A percentile compares a stretch with the other conserved stretches of the same genome.
phyloP scores from a whole-genome alignment of 92 coral and sea anemone genomes.

The Galaxea fascicularis region DNA sequence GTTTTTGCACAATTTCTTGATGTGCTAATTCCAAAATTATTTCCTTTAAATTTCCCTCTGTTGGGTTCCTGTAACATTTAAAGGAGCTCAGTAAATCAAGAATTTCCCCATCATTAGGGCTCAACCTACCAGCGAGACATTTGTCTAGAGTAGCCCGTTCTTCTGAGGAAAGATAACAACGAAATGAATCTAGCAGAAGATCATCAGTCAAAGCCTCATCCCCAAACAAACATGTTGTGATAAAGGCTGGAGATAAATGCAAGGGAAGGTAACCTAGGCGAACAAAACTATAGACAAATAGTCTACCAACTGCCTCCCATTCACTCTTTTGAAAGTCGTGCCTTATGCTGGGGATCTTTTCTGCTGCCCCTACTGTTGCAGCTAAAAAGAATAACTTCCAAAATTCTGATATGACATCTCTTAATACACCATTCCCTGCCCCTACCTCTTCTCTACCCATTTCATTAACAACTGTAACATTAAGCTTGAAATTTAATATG shows the following conservation, averaged over 20 bases:
- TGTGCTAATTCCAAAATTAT: slow-evolving; percentile 53
- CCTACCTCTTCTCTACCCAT: slow-evolving; percentile 51
- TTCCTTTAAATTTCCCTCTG: slow-evolving; percentile 35
- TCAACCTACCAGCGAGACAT: slow-evolving; percentile 34
- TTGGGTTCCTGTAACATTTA: slow-evolving; percentile 53
- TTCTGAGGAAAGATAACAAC: slow-evolving; percentile 53
- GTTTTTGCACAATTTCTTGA: slow-evolving; percentile 67
- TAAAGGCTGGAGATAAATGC: slow-evolving; percentile 48
- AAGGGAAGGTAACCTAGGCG: slow-evolving; percentile 47
- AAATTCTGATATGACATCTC: slow-evolving; percentile 54
- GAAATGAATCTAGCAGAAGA: slow-evolving; percentile 74
- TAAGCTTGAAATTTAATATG: slow-evolving; percentile 45
- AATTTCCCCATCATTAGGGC: slow-evolving; percentile 47
- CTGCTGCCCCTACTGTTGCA: slow-evolving; percentile 42
- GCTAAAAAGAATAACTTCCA: slow-evolving; percentile 40
- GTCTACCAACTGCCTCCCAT: slow-evolving; percentile 65
- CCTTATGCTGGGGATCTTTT: slow-evolving; percentile 52
- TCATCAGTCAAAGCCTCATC: slow-evolving; percentile 54
- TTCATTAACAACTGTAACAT: slow-evolving; percentile 47
- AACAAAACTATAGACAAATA: slow-evolving; percentile 55
- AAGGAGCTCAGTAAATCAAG: slow-evolving; percentile 50
- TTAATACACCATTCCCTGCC: slow-evolving; percentile 57
- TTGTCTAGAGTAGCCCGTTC: slow-evolving; percentile 47
- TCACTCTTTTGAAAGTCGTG: slow-evolving; percentile 59
- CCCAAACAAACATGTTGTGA: slow-evolving; percentile 57